Conservation (phyloP, 2,888 invertebrate genomes). For the Noctuana brunneofusca region DNA sequence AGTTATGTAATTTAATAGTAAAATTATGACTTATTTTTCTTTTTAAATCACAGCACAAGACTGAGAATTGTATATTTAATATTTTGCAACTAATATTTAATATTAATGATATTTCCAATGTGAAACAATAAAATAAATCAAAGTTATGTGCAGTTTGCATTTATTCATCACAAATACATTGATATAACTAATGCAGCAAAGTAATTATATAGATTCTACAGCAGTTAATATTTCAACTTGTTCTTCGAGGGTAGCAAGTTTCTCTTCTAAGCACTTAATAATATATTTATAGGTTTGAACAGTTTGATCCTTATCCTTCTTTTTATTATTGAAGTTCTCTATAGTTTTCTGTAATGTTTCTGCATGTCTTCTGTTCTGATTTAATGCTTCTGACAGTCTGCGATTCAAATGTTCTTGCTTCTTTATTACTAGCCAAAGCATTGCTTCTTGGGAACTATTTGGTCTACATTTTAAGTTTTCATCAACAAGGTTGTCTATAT, state of each 20-base stretch:
- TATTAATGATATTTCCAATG: not conserved
- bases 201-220: conserved; percentile 63
- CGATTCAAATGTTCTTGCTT: conserved; percentile 69
- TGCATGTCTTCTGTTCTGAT: conserved; percentile 63
- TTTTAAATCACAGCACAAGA: not conserved
- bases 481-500: conserved; percentile 58
- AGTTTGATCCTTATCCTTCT: conserved; percentile 60
- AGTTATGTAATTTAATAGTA: not conserved
- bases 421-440: conserved; percentile 68
- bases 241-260: conserved; percentile 72
- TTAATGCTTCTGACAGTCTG: conserved; percentile 58
- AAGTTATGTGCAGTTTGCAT: conserved; percentile 2
- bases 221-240: conserved; percentile 74
- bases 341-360: conserved; percentile 60
- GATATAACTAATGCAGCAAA: not conserved
- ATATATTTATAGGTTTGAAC: conserved; percentile 69
- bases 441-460: conserved; percentile 60
- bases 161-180: conserved; percentile 3
- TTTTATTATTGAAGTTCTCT: conserved; percentile 53
- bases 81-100: not conserved
- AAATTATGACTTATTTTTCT: not conserved
- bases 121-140: conserved; percentile 7
- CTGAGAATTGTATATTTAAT: conserved; percentile 1
- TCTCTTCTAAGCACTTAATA: conserved; percentile 73
- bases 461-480: conserved; percentile 60